These are phyloP conservation scores for Dasypogon diadema DNA, from an alignment of 2,888 invertebrate species.

Conservation along the genomic window DNA sequence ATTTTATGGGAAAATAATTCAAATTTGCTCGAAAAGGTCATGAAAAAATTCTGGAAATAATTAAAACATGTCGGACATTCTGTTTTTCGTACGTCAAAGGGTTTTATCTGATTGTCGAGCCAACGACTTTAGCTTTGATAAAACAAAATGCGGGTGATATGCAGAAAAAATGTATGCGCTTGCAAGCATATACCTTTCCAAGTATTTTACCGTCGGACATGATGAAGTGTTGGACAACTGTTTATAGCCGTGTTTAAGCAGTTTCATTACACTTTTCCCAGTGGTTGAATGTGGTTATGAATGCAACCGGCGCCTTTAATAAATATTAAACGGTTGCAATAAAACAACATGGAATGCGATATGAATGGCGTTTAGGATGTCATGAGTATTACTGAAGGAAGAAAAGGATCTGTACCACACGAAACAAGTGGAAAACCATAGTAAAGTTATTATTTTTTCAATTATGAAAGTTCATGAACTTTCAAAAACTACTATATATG, in stretches of 20 bases:
- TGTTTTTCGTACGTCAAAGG: constrained; percentile 54
- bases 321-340: too few relatives aligned
- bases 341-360: too few relatives aligned
- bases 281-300: constrained; percentile 6
- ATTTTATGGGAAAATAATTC: constrained; percentile 55
- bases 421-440: too few relatives aligned
- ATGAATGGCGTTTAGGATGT: too few relatives aligned
- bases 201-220: not conserved
- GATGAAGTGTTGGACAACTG: constrained; percentile 47
- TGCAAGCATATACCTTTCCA: not conserved
- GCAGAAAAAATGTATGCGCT: constrained; percentile 37
- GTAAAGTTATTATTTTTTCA: too few relatives aligned
- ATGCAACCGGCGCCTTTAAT: too few relatives aligned
- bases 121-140: constrained; percentile 37
- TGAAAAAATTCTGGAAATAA: constrained; percentile 54
- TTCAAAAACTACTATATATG: too few relatives aligned
- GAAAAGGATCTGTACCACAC: too few relatives aligned
- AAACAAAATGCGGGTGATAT: constrained; percentile 42
- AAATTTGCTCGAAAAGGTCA: constrained; percentile 45
- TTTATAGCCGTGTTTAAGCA: constrained; percentile 37
- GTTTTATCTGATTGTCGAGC: constrained; percentile 53
- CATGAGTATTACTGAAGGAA: too few relatives aligned
- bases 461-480: too few relatives aligned
- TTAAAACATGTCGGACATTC: constrained; percentile 56
- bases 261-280: constrained; percentile 14